Percentiles rank a stretch among this genome's conserved stretches.
phyloP scores from a whole-genome alignment of 2,113 vertebrate genomes.

The Amphiprion percula region DNA sequence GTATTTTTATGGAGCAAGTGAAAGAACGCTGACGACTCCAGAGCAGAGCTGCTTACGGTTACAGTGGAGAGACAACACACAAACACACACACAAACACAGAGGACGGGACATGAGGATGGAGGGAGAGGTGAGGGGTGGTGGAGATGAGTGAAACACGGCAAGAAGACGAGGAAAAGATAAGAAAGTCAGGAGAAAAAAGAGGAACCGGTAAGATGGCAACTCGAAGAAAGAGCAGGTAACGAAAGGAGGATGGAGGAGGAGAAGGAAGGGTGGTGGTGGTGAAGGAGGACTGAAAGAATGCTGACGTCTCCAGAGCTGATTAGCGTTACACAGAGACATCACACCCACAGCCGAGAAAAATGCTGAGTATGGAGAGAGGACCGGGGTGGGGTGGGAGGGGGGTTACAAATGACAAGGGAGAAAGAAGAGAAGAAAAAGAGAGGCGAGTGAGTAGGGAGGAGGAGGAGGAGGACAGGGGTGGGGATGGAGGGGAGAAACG shows the following conservation, averaged over 20 bases:
- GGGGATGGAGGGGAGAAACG: conserved; percentile 28
- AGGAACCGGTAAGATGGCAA: conserved; percentile 37
- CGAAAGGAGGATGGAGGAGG: conserved; percentile 9
- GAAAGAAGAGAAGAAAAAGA: conserved; percentile 74
- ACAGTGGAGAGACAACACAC: conserved; percentile 69
- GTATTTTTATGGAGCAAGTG: conserved; percentile 80
- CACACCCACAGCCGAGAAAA: conserved; percentile 82
- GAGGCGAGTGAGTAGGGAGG: conserved; percentile 57
- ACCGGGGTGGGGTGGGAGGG: conserved; percentile 26
- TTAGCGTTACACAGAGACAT: conserved; percentile 83
- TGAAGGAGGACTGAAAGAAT: conserved; percentile 71
- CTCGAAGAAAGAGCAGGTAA: conserved; percentile 49
- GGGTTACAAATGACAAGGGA: conserved; percentile 79
- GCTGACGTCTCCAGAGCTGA: conserved; percentile 84
- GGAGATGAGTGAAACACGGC: conserved; percentile 47
- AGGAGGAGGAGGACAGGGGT: conserved; percentile 33
- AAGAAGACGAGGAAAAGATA: conserved; percentile 19
- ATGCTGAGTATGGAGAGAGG: conserved; percentile 79
- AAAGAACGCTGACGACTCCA: conserved; percentile 81
- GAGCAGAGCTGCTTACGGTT: conserved; percentile 78
- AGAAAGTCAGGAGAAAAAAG: conserved; percentile 13
- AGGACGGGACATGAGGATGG: conserved; percentile 39
- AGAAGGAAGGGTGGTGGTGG: conserved; percentile 6
- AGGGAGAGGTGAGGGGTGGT: conserved; percentile 46
- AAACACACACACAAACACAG: conserved; percentile 34